Evolutionary conservation across 1,140 invertebrate species (phyloP).

Genomic region (Penaeus japonicus): DNA sequence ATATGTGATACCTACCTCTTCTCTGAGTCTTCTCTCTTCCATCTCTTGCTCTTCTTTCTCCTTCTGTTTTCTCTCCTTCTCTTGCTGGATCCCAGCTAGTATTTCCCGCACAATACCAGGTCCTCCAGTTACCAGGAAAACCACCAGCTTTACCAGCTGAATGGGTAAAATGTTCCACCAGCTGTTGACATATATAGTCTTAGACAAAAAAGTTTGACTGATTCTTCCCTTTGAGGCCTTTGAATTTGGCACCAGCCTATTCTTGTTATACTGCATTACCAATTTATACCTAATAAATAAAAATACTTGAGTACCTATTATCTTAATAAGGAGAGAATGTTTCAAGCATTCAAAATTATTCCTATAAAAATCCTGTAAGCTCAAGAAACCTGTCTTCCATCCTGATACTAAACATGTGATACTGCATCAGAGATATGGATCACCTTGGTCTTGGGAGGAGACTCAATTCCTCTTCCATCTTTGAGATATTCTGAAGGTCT

Average conservation of each 20-base stretch:
- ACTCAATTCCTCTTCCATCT: slow-evolving; percentile 74
- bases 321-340: no score
- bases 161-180: slow-evolving; percentile 83
- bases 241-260: no score
- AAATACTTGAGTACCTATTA: no score
- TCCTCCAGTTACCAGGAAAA: slow-evolving; percentile 63
- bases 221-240: no score
- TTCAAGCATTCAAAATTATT: no score
- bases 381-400: no score
- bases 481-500: slow-evolving; percentile 61
- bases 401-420: neutral
- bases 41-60: slow-evolving; percentile 24
- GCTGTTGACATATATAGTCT: slow-evolving; percentile 61
- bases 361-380: no score
- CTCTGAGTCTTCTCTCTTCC: slow-evolving; percentile 13
- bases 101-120: slow-evolving; percentile 62
- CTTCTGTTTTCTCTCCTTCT: slow-evolving; percentile 60
- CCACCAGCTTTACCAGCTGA: slow-evolving; percentile 76
- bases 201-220: no score
- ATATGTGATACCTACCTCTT: neutral
- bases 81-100: slow-evolving; percentile 63
- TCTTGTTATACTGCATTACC: no score
- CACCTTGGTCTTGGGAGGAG: slow-evolving; percentile 76
- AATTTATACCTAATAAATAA: no score
- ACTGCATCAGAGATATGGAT: neutral